phyloP scores from a whole-genome alignment of 2,888 invertebrate species.

The Parnassius mnemosyne region DNA sequence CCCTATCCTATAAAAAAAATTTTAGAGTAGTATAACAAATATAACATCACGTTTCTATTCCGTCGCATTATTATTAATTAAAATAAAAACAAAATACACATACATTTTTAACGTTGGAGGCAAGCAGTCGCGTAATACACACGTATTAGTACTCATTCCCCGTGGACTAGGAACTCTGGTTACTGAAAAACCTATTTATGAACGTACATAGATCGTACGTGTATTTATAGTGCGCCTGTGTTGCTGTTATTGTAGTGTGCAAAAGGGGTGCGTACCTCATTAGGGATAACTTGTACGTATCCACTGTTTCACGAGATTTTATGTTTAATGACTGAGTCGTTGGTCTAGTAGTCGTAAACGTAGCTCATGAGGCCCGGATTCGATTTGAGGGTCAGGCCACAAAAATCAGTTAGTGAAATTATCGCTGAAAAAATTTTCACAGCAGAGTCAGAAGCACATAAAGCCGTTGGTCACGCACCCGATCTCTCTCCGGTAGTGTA shows the following conservation, averaged over 20 bases:
- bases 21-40: too few species aligned
- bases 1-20: too few species aligned
- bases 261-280: constrained; percentile 37
- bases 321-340: background rate
- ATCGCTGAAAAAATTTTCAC: too few species aligned
- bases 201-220: constrained; percentile 16
- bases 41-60: background rate
- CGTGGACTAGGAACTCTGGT: constrained; percentile 30
- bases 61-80: too few species aligned
- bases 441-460: too few species aligned
- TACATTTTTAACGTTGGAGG: constrained; percentile 12
- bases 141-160: constrained; percentile 21
- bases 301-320: constrained; percentile 28
- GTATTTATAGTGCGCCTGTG: constrained; percentile 18
- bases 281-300: constrained; percentile 31
- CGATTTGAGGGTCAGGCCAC: too few species aligned
- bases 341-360: too few species aligned
- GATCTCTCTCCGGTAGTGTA: too few species aligned
- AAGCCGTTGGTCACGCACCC: too few species aligned
- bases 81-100: background rate
- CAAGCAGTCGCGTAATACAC: constrained; percentile 9
- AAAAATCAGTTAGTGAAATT: too few species aligned
- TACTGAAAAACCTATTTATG: constrained; percentile 33
- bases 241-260: constrained; percentile 33
- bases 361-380: too few species aligned